A percentile compares a stretch with the other conserved stretches of the same genome.
phyloP scores from a whole-genome alignment of 1,140 invertebrate genomes.

The Dreissena rostriformis region DNA sequence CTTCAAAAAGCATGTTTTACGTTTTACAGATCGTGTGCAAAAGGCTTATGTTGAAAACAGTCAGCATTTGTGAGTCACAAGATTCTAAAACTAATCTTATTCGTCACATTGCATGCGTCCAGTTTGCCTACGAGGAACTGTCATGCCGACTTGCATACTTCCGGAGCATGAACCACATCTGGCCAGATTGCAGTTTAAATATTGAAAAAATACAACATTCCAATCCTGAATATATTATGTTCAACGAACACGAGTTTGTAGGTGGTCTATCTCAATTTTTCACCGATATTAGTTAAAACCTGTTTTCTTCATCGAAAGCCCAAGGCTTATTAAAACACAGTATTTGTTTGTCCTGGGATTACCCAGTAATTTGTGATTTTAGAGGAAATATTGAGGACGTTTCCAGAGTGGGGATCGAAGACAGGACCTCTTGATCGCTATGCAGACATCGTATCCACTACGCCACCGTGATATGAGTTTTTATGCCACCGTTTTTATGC shows the following conservation, averaged over 20 bases:
- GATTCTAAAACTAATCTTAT: background rate
- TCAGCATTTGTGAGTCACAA: background rate
- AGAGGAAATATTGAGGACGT: background rate
- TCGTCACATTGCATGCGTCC: background rate
- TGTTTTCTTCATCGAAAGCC: background rate
- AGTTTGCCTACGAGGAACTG: slow-evolving; percentile 9
- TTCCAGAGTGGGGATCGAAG: no score
- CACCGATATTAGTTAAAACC: background rate
- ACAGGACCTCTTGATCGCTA: no score
- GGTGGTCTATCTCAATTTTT: slow-evolving; percentile 12
- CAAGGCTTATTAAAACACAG: background rate
- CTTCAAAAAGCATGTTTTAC: background rate
- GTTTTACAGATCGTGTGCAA: slow-evolving; percentile 40
- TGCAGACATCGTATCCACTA: no score
- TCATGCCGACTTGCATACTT: slow-evolving; percentile 15
- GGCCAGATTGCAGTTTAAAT: slow-evolving; percentile 30
- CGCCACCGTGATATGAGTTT: no score
- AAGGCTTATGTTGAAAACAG: slow-evolving; percentile 4
- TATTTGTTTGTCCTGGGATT: background rate
- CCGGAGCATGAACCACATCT: slow-evolving; percentile 25
- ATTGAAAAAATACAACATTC: background rate
- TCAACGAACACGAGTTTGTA: slow-evolving; percentile 35
- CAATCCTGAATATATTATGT: slow-evolving; percentile 27
- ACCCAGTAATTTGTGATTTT: background rate
- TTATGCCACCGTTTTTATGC: no score